Evolutionary conservation across 2,888 invertebrate genomes (phyloP).

Genomic region (Cerceris rybyensis): DNA sequence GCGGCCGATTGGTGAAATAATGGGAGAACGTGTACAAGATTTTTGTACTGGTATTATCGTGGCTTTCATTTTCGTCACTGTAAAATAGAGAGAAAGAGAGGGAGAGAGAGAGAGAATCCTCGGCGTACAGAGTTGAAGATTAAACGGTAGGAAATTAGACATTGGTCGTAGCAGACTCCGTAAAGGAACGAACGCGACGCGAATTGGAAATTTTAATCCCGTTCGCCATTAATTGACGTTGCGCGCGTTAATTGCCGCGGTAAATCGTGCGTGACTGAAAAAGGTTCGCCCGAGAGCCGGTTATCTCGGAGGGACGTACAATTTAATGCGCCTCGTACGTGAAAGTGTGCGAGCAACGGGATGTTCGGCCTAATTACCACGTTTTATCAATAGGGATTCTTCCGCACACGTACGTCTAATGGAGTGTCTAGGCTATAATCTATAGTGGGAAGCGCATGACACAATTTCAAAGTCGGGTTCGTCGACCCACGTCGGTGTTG

Average conservation of each 20-base stretch:
- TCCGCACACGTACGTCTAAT: slow-evolving; percentile 54
- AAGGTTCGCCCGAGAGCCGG: slow-evolving; percentile 1
- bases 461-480: slow-evolving; percentile 62
- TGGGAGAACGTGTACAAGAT: neutral
- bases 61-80: too few relatives aligned
- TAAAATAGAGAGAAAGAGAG: too few relatives aligned
- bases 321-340: slow-evolving; percentile 28
- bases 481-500: slow-evolving; percentile 53
- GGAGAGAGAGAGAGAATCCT: too few relatives aligned
- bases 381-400: slow-evolving; percentile 70
- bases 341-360: slow-evolving; percentile 37
- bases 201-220: slow-evolving; percentile 34
- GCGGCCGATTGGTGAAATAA: slow-evolving; percentile 6
- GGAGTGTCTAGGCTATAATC: slow-evolving; percentile 60
- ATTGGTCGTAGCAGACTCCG: neutral
- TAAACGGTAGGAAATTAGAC: slow-evolving; percentile 11
- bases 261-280: slow-evolving; percentile 35
- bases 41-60: too few relatives aligned
- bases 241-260: slow-evolving; percentile 44
- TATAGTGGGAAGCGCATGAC: slow-evolving; percentile 60
- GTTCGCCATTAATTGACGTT: slow-evolving; percentile 31
- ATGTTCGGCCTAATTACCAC: slow-evolving; percentile 69
- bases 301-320: slow-evolving; percentile 17
- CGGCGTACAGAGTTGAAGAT: too few relatives aligned
- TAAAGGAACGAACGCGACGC: neutral